Evolutionary conservation across 1,140 invertebrate species (phyloP).

Genomic region (Nebria ingens): DNA sequence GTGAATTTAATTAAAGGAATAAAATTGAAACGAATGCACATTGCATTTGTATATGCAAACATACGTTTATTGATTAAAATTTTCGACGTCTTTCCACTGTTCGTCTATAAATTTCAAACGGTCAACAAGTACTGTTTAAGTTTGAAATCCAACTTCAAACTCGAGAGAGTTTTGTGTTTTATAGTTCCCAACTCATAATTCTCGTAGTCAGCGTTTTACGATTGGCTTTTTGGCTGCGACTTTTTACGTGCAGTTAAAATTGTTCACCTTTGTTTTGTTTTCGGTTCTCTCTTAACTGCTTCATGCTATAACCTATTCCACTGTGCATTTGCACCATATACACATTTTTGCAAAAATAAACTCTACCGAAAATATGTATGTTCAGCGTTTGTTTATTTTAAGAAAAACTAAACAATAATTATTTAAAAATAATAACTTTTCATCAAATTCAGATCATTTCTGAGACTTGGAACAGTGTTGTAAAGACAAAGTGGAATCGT

Average conservation of each 20-base stretch:
- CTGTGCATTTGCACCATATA: no score
- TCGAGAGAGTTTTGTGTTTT: conserved; percentile 11
- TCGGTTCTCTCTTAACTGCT: conserved; percentile 26
- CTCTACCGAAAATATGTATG: no score
- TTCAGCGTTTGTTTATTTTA: no score
- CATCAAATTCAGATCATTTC: no score
- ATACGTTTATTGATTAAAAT: conserved; percentile 5
- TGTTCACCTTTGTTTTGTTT: conserved; percentile 31
- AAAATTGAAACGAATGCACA: not conserved
- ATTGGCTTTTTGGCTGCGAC: conserved; percentile 26
- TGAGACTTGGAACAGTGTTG: no score
- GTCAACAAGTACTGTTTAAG: conserved; percentile 6
- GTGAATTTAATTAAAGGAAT: conserved; percentile 6
- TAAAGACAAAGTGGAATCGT: no score
- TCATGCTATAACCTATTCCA: no score
- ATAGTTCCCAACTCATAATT: conserved; percentile 16
- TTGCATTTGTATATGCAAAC: not conserved
- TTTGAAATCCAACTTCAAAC: conserved; percentile 7
- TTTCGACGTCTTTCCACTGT: not conserved
- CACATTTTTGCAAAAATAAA: no score
- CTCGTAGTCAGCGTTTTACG: conserved; percentile 20
- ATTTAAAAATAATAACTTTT: no score
- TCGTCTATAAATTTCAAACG: conserved; percentile 5
- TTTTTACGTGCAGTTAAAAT: conserved; percentile 31
- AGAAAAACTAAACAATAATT: no score